phyloP scores from a whole-genome alignment of 2,113 vertebrate species.

The Dicerorhinus sumatrensis region DNA sequence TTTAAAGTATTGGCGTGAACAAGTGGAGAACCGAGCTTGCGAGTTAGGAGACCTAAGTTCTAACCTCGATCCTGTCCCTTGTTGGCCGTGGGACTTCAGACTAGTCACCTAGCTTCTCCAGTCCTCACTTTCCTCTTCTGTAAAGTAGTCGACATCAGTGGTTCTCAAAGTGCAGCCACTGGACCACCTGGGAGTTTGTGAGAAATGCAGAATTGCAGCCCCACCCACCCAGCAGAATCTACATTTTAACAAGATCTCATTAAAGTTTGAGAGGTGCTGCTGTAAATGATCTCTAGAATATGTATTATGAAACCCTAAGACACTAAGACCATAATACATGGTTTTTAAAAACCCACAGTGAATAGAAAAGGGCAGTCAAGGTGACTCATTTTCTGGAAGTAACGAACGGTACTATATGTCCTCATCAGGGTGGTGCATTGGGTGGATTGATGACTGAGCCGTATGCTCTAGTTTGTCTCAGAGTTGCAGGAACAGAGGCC shows the following conservation, averaged over 20 bases:
- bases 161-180: neutral
- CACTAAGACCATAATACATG: neutral
- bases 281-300: neutral
- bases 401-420: fast-evolving
- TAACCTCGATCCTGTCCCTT: neutral
- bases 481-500: neutral
- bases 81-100: neutral
- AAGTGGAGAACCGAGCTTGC: neutral
- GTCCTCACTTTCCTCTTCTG: neutral
- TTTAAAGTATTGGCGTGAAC: neutral
- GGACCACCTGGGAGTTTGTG: neutral
- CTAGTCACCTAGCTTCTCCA: neutral
- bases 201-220: neutral
- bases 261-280: neutral
- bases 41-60: neutral
- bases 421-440: neutral
- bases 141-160: neutral
- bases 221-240: neutral
- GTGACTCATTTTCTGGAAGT: neutral
- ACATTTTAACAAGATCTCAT: neutral
- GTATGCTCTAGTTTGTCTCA: neutral
- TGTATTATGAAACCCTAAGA: neutral
- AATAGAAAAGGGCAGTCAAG: neutral
- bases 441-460: neutral
- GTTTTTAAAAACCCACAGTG: neutral